These are phyloP conservation scores for Donacobius atricapilla DNA, from an alignment of 2,113 vertebrate species.

Conservation along the genomic window DNA sequence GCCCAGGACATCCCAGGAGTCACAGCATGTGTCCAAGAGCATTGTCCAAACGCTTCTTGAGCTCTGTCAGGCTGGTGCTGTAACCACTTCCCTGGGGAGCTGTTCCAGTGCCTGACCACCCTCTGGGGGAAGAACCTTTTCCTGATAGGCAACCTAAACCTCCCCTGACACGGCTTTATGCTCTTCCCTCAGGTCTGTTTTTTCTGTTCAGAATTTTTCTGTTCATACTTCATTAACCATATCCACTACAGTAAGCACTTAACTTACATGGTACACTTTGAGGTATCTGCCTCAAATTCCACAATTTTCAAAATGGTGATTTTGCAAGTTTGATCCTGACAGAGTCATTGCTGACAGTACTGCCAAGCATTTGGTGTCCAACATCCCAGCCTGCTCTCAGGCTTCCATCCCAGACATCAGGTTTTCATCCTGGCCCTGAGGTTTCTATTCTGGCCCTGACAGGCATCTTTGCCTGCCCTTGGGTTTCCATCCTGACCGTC, in stretches of 20 bases:
- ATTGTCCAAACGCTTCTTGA: accelerated
- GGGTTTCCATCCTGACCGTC: not conserved
- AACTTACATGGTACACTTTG: not conserved
- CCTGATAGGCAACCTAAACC: not conserved
- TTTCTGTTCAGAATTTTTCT: not conserved
- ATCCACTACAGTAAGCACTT: not conserved
- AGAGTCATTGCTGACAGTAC: not conserved
- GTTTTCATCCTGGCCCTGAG: not conserved
- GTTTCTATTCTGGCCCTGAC: not conserved
- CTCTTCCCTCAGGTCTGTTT: accelerated
- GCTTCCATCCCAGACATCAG: not conserved
- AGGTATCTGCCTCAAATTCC: not conserved
- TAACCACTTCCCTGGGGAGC: not conserved
- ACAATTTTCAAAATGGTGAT: accelerated
- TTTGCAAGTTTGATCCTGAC: not conserved
- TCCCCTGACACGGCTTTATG: not conserved
- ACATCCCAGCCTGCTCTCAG: not conserved
- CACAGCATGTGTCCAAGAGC: not conserved
- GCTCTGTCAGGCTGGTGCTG: not conserved
- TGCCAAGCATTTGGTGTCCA: accelerated
- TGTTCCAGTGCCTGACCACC: not conserved
- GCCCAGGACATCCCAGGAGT: not conserved
- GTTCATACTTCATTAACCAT: not conserved
- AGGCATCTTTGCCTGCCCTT: not conserved
- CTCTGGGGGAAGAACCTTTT: not conserved